Conservation (phyloP, 2,113 vertebrate genomes). For the Genyomyrus donnyi region DNA sequence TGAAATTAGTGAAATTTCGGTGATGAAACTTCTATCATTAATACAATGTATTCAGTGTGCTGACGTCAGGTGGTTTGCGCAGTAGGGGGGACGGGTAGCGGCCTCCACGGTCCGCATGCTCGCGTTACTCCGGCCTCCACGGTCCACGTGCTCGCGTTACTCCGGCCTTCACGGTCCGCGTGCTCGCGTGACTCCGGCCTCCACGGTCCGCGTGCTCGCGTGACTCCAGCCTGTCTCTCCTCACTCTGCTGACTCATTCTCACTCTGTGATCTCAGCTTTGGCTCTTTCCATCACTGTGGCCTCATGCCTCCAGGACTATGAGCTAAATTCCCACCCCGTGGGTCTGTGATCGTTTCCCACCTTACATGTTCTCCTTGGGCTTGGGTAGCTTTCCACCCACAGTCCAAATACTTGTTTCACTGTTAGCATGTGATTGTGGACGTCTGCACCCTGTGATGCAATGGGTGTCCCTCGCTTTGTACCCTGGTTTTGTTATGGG, state of each 20-base stretch:
- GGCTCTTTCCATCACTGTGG: neutral
- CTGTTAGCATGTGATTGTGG: neutral
- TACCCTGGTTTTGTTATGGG: neutral
- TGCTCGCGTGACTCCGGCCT: neutral
- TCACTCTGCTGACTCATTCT: neutral
- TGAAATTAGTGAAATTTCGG: neutral
- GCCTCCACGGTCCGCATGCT: neutral
- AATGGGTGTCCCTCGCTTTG: neutral
- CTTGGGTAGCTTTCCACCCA: neutral
- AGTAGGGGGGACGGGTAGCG: neutral
- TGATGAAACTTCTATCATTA: neutral
- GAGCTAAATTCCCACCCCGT: neutral
- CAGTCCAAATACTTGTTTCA: neutral
- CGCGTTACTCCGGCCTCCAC: neutral
- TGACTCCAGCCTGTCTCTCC: neutral
- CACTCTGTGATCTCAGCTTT: neutral
- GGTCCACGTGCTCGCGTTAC: neutral
- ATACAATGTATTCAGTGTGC: neutral
- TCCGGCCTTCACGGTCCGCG: neutral
- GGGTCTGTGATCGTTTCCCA: neutral
- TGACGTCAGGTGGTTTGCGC: neutral
- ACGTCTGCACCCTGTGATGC: neutral
- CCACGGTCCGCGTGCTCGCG: too few relatives aligned
- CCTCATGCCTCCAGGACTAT: neutral
- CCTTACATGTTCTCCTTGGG: neutral